Conservation (phyloP, 2,888 invertebrate species). For the Acutogordius australiensis region DNA sequence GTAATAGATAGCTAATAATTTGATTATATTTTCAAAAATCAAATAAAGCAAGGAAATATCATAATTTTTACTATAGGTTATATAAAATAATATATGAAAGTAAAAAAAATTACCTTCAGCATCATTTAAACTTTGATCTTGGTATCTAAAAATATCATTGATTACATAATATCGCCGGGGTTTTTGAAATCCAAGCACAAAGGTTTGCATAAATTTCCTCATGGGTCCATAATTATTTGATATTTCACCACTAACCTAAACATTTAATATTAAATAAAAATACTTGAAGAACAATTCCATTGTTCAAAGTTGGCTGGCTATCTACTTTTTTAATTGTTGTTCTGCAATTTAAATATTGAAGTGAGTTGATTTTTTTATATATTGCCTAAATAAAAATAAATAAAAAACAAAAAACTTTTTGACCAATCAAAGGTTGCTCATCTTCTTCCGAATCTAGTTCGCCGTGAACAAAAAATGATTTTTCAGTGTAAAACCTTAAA, state of each 20-base stretch:
- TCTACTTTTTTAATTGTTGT: slow-evolving; percentile 90
- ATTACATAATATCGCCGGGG: slow-evolving; percentile 94
- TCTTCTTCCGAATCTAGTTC: slow-evolving; percentile 45
- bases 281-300: slow-evolving; percentile 71
- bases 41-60: too few relatives aligned
- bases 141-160: slow-evolving; percentile 93
- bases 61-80: too few relatives aligned
- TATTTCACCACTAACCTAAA: slow-evolving; percentile 38
- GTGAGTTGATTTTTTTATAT: slow-evolving; percentile 67
- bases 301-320: slow-evolving; percentile 64
- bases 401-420: slow-evolving; percentile 22
- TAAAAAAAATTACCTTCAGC: too few relatives aligned
- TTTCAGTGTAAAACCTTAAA: slow-evolving; percentile 65
- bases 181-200: slow-evolving; percentile 49
- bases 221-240: slow-evolving; percentile 82
- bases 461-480: slow-evolving; percentile 80
- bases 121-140: slow-evolving; percentile 39
- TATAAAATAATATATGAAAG: too few relatives aligned
- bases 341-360: slow-evolving; percentile 81
- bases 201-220: slow-evolving; percentile 88
- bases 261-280: slow-evolving; percentile 12
- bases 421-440: slow-evolving; percentile 24
- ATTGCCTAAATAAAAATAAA: slow-evolving; percentile 40
- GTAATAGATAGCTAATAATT: too few relatives aligned
- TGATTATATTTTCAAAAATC: too few relatives aligned